Percentiles rank a stretch among this genome's conserved stretches.
phyloP scores from a whole-genome alignment of 2,113 vertebrate genomes.

The Spermophilus dauricus region DNA sequence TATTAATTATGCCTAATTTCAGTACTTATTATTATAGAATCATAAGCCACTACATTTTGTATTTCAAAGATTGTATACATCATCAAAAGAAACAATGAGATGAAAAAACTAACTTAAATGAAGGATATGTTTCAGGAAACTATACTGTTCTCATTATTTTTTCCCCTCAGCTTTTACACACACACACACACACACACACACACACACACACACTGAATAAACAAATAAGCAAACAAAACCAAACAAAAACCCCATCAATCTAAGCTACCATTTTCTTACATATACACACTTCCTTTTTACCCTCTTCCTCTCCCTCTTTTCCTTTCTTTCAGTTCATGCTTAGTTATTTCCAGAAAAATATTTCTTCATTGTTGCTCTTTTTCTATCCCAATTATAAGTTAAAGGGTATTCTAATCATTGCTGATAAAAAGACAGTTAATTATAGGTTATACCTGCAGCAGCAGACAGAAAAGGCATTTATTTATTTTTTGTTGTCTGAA shows the following conservation, averaged over 20 bases:
- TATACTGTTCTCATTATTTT: not conserved
- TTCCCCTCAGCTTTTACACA: not conserved
- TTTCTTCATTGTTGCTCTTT: not conserved
- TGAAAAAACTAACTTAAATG: slow-evolving; percentile 40
- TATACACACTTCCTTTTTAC: not conserved
- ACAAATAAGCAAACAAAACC: not conserved
- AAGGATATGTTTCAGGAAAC: not conserved
- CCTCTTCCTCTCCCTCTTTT: not conserved
- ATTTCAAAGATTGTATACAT: not conserved
- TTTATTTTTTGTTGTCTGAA: not conserved
- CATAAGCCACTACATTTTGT: not conserved
- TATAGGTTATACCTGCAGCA: not conserved
- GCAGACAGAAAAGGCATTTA: not conserved
- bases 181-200: not conserved
- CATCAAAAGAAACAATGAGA: slow-evolving; percentile 29
- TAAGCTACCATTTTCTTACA: not conserved
- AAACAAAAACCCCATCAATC: not conserved
- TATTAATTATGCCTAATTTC: slow-evolving; percentile 34
- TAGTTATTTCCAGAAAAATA: not conserved
- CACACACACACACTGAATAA: not conserved
- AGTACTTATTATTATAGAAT: slow-evolving; percentile 9
- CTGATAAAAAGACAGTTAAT: slow-evolving; percentile 1
- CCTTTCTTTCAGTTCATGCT: not conserved
- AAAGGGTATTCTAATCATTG: not conserved
- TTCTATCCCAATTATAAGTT: not conserved